Evolutionary conservation across 2,888 invertebrate species (phyloP), one percentile per base, ranked within the genome.

Genomic region (Drosophila testacea): DNA sequence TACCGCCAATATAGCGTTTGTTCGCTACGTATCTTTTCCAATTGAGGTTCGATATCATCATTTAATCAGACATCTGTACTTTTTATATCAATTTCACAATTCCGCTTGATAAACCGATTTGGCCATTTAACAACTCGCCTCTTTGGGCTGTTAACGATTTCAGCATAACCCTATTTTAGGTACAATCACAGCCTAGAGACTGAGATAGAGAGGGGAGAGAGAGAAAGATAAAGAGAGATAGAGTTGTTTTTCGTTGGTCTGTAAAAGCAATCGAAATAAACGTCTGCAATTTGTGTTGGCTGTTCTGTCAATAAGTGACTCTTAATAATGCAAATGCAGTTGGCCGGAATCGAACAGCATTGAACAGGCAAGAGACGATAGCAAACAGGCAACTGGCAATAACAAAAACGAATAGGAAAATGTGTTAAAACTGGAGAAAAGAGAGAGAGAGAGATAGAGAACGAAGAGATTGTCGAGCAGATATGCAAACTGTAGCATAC

Each of bases 231-330:
- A 5, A 27, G 27, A 6, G 22, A 34, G 6, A 41, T 5, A 30
- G 9, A 27, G 27, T 32, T 34, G 39, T 56, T 48, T 36, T 54
- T 52, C 30, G 44, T 42, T 63, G 39, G 36, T 48, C 44, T 51
- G 16, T 51, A n/a, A 60, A 36, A 64, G 48, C 61, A 63, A 73
- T 67, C 64, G 70, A 71, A 69, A 71, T 78, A 69, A 68, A 61
- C 64, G 66, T 76, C 78, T 78, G 69, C 73, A 73, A 69, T 73
- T 76, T 59, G 77, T 64, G 66, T 73, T 30, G 52, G 50, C 38
- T 46, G 64, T 47, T 38, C 68, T 52, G 75, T 78, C 81, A 75
- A 81, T 83, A 83, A 86, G 69, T 83, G 84, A 73, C 84, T 69
- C 73, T 84, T 54, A 65, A 82, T 69, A 76, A 79, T 73, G 69